phyloP scores from a whole-genome alignment of 2,888 invertebrate genomes.

The Plagodis pulveraria region DNA sequence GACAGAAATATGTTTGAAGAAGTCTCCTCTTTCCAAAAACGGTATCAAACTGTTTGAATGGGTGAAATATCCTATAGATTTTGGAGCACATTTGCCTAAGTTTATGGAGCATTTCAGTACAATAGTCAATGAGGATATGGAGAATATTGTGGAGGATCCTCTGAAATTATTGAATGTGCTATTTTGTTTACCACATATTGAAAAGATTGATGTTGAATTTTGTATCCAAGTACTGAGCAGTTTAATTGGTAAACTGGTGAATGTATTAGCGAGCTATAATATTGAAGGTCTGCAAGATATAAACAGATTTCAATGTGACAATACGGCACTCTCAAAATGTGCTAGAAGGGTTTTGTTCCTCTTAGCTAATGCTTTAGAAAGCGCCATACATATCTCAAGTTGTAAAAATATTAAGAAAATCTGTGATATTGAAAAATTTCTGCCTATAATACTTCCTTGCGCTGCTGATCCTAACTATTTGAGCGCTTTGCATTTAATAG shows the following conservation, averaged over 20 bases:
- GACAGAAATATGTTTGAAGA: constrained; percentile 87
- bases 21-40: constrained; percentile 86
- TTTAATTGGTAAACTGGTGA: constrained; percentile 60
- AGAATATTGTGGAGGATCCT: constrained; percentile 66
- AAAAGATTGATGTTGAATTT: constrained; percentile 67
- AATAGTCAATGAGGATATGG: constrained; percentile 62
- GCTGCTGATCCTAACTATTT: constrained; percentile 75
- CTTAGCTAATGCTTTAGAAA: constrained; percentile 84
- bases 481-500: constrained; percentile 79
- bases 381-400: constrained; percentile 83
- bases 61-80: constrained; percentile 88
- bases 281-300: constrained; percentile 55
- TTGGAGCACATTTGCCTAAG: constrained; percentile 68
- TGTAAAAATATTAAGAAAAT: constrained; percentile 75
- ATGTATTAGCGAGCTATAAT: constrained; percentile 59
- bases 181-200: constrained; percentile 85
- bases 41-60: constrained; percentile 86
- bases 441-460: constrained; percentile 74
- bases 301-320: constrained; percentile 64
- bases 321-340: constrained; percentile 56
- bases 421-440: constrained; percentile 68
- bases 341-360: constrained; percentile 82
- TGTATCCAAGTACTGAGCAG: constrained; percentile 61
- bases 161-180: constrained; percentile 75
- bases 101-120: constrained; percentile 69